Evolutionary conservation across 2,888 invertebrate genomes (phyloP), one percentile per base, ranked within the genome.

Genomic region (Chloromyia formosa): DNA sequence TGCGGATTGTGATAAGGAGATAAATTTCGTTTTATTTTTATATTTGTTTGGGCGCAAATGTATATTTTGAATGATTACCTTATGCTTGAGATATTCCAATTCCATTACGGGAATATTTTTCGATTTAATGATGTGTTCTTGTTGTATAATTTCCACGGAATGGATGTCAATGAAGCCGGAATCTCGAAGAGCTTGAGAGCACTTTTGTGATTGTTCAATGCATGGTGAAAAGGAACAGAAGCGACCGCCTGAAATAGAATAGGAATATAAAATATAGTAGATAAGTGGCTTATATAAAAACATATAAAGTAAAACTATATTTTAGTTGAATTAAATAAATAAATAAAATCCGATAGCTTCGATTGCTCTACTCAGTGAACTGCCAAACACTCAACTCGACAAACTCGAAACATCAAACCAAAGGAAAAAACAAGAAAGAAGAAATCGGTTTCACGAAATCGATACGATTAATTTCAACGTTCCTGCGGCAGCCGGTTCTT

Each of bases 211-310:
- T 89, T 99, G 99, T 86, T 99, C 99, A 79, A 99, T 97, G 86
- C 99, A 99, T 0, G 99, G 99, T 0, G 98, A 98, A 87, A 99
- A 99, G 0, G 97, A 97, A 84, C 98, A 97, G 78, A 99, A 90
- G 80, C 97, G 89, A 2, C 98, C 98, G 80, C 98, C 97, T 91
- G 87, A 76, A 77, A 56, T 62, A 69, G 53, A n/a, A 75, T 2
- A 49, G 10, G 10, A 56, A 20, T 16, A 20, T n/a, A 18, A 56
- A 56, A 16, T 56, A 9, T 7, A 35, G 2, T 35, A n/a, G n/a
- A n/a, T n/a, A n/a, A n/a, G n/a, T n/a, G n/a, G n/a, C n/a, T n/a
- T n/a, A n/a, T n/a, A n/a, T n/a, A n/a, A n/a, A n/a, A n/a, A n/a
- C n/a, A 35, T 35, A 35, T 35, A 35, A 35, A 35, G 2, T 7